A percentile compares a stretch with the other conserved stretches of the same genome.
Conservation (phyloP, 2,797 vertebrate genomes). For the Sebastes nivosus region DNA sequence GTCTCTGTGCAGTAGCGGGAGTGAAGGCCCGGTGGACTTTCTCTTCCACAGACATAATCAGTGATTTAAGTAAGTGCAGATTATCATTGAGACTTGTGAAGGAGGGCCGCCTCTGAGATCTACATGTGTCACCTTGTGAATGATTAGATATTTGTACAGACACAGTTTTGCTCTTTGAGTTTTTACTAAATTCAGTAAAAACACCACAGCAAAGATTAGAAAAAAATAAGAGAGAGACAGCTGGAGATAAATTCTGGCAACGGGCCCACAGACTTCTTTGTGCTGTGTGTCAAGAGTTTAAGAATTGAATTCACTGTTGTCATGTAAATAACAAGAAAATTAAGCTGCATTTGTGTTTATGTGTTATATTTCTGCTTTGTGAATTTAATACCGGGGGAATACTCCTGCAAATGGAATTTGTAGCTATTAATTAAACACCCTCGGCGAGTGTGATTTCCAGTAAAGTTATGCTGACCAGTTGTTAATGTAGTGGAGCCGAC, state of each 20-base stretch:
- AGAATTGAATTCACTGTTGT: constrained; percentile 4
- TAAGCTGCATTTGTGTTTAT: constrained; percentile 18
- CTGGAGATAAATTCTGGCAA: background rate
- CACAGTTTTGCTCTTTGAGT: constrained; percentile 42
- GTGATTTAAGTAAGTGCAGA: constrained; percentile 83
- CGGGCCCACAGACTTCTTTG: background rate
- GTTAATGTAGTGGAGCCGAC: constrained; percentile 37
- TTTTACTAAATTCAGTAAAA: constrained; percentile 35
- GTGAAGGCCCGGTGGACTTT: constrained; percentile 74
- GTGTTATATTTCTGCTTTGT: constrained; percentile 9
- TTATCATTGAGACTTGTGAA: constrained; percentile 81
- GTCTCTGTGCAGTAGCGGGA: constrained; percentile 68
- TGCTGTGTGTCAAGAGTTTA: constrained; percentile 2
- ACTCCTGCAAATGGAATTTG: constrained; percentile 53
- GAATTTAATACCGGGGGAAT: constrained; percentile 37
- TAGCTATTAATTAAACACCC: constrained; percentile 74
- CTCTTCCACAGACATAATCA: constrained; percentile 80
- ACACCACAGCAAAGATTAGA: background rate
- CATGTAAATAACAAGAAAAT: constrained; percentile 38
- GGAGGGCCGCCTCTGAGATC: constrained; percentile 65
- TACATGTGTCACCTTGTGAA: constrained; percentile 72
- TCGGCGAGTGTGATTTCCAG: constrained; percentile 59
- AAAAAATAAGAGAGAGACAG: background rate
- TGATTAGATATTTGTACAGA: constrained; percentile 65
- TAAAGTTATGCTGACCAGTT: constrained; percentile 61